Conservation (phyloP, 2,797 vertebrate genomes). For the Cirrhinus mrigala region DNA sequence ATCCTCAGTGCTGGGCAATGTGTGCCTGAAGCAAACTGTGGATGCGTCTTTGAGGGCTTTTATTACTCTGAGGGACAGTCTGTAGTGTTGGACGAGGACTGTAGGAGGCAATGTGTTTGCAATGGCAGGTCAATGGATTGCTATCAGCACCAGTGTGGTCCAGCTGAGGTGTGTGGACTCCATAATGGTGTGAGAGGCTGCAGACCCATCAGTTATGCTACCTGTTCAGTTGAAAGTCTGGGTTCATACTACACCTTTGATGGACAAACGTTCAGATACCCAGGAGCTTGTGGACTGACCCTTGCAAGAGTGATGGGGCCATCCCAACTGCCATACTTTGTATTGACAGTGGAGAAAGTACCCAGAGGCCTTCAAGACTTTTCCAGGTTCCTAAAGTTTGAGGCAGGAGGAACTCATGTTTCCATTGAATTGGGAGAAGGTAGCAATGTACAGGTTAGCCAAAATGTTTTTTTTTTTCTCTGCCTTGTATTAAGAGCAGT, state of each 20-base stretch:
- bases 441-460: conserved; percentile 66
- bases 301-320: conserved; percentile 66
- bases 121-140: conserved; percentile 59
- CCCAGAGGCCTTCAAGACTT: conserved; percentile 63
- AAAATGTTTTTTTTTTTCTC: neutral
- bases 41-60: conserved; percentile 71
- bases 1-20: conserved; percentile 72
- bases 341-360: conserved; percentile 65
- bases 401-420: conserved; percentile 64
- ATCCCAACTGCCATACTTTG: conserved; percentile 62
- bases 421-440: conserved; percentile 60
- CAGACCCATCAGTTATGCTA: conserved; percentile 63
- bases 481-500: neutral
- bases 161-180: conserved; percentile 57
- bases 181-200: conserved; percentile 69
- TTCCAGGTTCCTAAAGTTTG: conserved; percentile 65
- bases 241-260: conserved; percentile 74
- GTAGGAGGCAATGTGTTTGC: conserved; percentile 72
- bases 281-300: conserved; percentile 71
- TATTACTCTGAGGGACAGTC: conserved; percentile 71
- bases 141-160: conserved; percentile 49
- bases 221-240: conserved; percentile 67
- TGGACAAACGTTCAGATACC: conserved; percentile 70
- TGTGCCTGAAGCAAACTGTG: conserved; percentile 68
- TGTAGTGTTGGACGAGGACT: conserved; percentile 63